A percentile compares a stretch with the other conserved stretches of the same genome.
These are phyloP conservation scores for Tenthredo mesomela DNA, from an alignment of 2,888 invertebrate genomes.

Conservation along the genomic window DNA sequence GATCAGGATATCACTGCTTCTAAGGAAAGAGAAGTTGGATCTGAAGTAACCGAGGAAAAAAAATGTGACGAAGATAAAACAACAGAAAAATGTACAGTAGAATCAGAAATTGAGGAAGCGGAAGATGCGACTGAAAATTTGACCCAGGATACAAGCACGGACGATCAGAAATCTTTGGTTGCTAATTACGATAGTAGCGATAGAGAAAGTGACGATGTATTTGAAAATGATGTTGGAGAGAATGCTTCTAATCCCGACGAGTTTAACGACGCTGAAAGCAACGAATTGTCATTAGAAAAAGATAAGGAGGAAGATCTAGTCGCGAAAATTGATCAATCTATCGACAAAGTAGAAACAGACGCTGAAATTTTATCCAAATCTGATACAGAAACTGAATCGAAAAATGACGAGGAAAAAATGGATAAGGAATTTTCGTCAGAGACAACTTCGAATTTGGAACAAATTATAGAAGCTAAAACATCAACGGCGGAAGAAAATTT, in stretches of 20 bases:
- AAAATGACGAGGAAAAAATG: conserved; percentile 53
- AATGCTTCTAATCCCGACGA: conserved; percentile 27
- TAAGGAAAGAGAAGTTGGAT: background rate
- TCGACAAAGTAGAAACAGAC: conserved; percentile 38
- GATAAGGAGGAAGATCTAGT: conserved; percentile 14
- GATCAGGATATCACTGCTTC: background rate
- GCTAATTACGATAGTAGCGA: conserved; percentile 67
- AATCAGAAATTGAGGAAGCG: conserved; percentile 55
- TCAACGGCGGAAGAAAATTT: conserved; percentile 67
- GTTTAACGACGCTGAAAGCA: conserved; percentile 43
- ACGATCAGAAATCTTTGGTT: conserved; percentile 61
- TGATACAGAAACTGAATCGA: conserved; percentile 1
- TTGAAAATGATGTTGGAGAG: conserved; percentile 53
- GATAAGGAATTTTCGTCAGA: background rate
- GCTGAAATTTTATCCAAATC: background rate
- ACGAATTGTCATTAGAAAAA: conserved; percentile 6
- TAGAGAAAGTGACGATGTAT: conserved; percentile 64
- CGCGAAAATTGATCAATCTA: background rate
- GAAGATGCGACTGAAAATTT: conserved; percentile 44
- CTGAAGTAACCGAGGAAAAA: background rate
- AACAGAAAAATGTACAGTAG: conserved; percentile 12
- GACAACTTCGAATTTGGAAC: background rate
- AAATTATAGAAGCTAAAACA: background rate
- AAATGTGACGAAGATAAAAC: conserved; percentile 23
- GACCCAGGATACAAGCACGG: conserved; percentile 45